Conservation (phyloP, 2,113 vertebrate species). For the Nipponia nippon region DNA sequence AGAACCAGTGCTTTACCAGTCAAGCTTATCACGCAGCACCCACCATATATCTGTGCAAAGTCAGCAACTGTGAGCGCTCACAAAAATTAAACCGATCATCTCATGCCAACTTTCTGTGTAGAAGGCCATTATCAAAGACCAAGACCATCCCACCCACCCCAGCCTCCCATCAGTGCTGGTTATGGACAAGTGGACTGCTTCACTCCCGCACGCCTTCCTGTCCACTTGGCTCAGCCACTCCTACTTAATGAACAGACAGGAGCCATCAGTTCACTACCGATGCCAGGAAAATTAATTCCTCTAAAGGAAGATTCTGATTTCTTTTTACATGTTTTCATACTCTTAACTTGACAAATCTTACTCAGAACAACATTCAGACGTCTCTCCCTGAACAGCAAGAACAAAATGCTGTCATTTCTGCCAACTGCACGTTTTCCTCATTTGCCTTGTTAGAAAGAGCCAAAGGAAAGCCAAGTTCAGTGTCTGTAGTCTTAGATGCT, state of each 20-base stretch:
- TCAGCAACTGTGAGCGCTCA: not conserved
- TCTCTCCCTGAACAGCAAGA: not conserved
- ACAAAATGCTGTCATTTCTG: not conserved
- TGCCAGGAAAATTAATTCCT: not conserved
- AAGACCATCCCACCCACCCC: not conserved
- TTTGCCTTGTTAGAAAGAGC: not conserved
- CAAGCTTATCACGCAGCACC: not conserved
- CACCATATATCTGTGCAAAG: not conserved
- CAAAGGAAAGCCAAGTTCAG: not conserved
- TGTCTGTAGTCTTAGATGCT: not conserved
- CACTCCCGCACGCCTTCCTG: too few species aligned
- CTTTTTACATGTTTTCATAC: not conserved
- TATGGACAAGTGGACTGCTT: not conserved
- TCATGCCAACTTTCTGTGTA: fast-evolving
- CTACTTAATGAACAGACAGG: not conserved
- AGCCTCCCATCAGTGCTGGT: not conserved
- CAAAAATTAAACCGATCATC: not conserved
- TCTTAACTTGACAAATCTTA: not conserved
- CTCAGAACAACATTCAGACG: not conserved
- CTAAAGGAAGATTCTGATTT: not conserved
- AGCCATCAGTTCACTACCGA: not conserved
- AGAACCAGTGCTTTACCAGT: not conserved
- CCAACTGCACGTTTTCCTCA: not conserved
- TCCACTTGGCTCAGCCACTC: not conserved
- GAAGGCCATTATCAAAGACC: not conserved